Conservation (phyloP, 2,888 invertebrate genomes). For the Patella ulyssiponensis region DNA sequence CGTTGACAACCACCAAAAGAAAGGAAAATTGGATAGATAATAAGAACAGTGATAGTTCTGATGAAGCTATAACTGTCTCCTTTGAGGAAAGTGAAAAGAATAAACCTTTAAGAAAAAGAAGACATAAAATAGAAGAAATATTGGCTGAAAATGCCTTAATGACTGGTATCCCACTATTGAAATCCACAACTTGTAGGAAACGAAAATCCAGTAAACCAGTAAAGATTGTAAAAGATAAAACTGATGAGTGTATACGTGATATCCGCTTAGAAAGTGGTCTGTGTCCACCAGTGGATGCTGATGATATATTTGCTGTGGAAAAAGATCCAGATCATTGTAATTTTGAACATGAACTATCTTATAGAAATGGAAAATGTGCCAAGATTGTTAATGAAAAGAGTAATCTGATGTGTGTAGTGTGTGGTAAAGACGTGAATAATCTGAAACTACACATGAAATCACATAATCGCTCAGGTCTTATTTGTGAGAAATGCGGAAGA, state of each 20-base stretch:
- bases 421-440: neutral
- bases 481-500: neutral
- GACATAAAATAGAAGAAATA: neutral
- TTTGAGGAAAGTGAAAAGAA: neutral
- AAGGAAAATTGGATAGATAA: neutral
- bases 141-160: no score
- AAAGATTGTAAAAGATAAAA: neutral
- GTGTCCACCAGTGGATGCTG: neutral
- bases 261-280: neutral
- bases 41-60: neutral
- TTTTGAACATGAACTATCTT: no score
- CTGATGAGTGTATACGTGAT: neutral
- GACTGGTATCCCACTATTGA: neutral
- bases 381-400: no score
- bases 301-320: neutral
- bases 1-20: neutral
- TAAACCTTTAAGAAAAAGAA: neutral
- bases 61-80: neutral
- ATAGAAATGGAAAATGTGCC: no score
- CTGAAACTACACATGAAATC: neutral
- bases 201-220: neutral
- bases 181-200: neutral
- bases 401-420: neutral
- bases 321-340: neutral
- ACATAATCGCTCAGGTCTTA: neutral